Evolutionary conservation across 2,113 vertebrate species (phyloP).

Genomic region (Delphinapterus leucas): DNA sequence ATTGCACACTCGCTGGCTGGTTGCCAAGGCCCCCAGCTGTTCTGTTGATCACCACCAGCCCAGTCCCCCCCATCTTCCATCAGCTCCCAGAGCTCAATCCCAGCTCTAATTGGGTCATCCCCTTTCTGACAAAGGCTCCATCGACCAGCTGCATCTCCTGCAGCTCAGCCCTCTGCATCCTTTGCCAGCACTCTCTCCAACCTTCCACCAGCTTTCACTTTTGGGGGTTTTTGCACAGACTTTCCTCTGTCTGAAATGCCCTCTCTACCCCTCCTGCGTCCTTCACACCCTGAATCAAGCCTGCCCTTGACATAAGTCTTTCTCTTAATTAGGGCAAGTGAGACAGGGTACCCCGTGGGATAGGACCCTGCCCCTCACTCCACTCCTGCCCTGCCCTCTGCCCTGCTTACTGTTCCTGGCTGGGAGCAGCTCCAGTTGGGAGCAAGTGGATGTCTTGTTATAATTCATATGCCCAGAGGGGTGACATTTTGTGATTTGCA

Average conservation of each 20-base stretch:
- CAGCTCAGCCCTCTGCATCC: neutral
- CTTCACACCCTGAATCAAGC: neutral
- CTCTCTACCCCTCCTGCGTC: neutral
- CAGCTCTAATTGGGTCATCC: neutral
- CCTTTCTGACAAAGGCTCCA: neutral
- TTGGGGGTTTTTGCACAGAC: neutral
- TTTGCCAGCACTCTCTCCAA: neutral
- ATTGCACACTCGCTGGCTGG: neutral
- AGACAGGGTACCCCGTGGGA: neutral
- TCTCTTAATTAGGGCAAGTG: neutral
- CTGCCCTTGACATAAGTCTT: neutral
- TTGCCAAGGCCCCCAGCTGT: neutral
- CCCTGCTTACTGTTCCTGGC: neutral
- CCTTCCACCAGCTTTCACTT: neutral
- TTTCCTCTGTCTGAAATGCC: neutral
- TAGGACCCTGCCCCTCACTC: neutral
- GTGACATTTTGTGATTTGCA: neutral
- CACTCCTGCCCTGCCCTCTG: neutral
- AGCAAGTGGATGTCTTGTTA: neutral
- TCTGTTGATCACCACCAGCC: neutral
- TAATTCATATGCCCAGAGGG: neutral
- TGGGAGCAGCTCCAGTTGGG: neutral
- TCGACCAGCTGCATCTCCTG: neutral
- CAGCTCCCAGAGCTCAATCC: neutral
- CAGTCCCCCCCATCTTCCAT: neutral